Evolutionary conservation across 2,797 vertebrate species (phyloP).

Genomic region (Microchirus variegatus): DNA sequence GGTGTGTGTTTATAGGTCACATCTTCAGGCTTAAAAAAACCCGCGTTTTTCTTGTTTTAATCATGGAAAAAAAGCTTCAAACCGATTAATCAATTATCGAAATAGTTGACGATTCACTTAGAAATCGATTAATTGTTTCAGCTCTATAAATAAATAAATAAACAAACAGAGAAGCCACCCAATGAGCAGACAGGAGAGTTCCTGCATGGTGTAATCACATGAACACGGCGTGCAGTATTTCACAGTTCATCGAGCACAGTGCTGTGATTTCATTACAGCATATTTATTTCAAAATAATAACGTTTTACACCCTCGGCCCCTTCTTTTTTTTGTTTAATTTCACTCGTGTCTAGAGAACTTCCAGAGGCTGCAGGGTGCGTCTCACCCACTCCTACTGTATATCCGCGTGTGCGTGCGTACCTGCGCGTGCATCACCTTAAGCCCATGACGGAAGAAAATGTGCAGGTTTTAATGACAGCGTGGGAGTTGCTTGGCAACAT

Average conservation of each 20-base stretch:
- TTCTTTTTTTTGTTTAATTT: conserved; percentile 64
- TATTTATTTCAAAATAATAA: conserved; percentile 80
- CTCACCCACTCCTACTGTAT: conserved; percentile 46
- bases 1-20: no score
- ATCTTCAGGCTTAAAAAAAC: no score
- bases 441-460: conserved; percentile 36
- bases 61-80: no score
- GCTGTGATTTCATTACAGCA: conserved; percentile 68
- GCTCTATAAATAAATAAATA: conserved; percentile 25
- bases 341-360: conserved; percentile 61
- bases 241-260: conserved; percentile 70
- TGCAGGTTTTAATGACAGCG: conserved; percentile 71
- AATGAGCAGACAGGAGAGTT: conserved; percentile 29
- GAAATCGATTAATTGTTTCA: no score
- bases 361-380: conserved; percentile 51
- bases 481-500: conserved; percentile 44
- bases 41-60: no score
- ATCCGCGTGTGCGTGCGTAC: conserved; percentile 17
- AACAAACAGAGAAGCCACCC: conserved; percentile 41
- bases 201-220: conserved; percentile 50
- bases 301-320: conserved; percentile 70
- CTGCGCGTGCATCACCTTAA: conserved; percentile 34
- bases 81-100: no score
- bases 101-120: no score
- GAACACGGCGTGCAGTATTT: conserved; percentile 50